Base-by-base conservation (phyloP, 2,888 invertebrate genomes). In the Blastobasis lacticolella region DNA sequence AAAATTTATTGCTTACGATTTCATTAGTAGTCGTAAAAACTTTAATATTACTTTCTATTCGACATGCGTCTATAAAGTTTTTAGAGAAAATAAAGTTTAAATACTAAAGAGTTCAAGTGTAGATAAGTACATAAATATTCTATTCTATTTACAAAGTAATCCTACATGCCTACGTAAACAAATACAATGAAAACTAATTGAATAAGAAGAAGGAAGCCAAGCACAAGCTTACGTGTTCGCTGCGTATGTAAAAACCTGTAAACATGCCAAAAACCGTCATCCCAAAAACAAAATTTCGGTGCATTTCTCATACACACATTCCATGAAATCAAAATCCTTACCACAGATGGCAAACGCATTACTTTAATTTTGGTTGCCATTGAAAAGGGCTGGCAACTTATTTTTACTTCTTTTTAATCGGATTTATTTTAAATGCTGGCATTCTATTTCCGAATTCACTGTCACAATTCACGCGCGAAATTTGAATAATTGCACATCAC, bases 311-410 rank as follows among this genome's bases (percentile, higher is more conserved):
- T 68, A 70, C 58, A 72, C 71, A 67, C 62, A 67, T 68, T 65
- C 67, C 63, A 64, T 62, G 46, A 48, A 52, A 5, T 10, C 42
- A 42, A 23, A 23, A 50, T 49, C 60, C 86, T 86, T 86, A 86
- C 86, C 86, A 86, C 86, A 64, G 86, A 86, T 66, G 86, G 86
- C 83, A 86, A 87, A 66, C 85, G 84, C 61, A 83, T 78, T 73
- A 86, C 75, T 74, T 78, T 84, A 80, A 81, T 85, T 85, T 84
- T 86, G 66, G 73, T 78, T 73, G 85, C 78, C 81, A 80, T 55
- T 48, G 48, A 48, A n/a, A 44, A 47, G 54, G 49, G 49, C 37
- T 51, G 38, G 46, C 45, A 41, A 48, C 53, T 54, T 49, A 23
- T 23, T 23, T 23, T 23, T 23, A 23, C 23, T 23, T 23, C 23